Evolutionary conservation across 2,797 vertebrate genomes (phyloP).

Genomic region (Simalia tracyae): DNA sequence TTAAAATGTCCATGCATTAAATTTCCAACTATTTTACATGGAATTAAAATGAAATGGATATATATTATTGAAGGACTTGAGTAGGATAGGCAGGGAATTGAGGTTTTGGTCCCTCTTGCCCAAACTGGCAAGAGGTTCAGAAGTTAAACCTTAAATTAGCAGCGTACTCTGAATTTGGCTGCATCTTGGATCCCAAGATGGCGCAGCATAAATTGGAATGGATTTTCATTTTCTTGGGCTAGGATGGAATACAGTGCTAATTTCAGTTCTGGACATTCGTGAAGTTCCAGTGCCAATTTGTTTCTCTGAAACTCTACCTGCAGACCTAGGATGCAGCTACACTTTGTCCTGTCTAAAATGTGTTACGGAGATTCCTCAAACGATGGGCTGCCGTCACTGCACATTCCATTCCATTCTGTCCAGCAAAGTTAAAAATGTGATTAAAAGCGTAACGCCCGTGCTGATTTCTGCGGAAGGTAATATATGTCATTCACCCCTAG

Average conservation of each 20-base stretch:
- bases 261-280: too few relatives aligned
- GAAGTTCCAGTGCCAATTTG: too few relatives aligned
- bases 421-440: background rate
- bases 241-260: too few relatives aligned
- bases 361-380: too few relatives aligned
- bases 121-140: background rate
- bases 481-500: background rate
- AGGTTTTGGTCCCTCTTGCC: background rate
- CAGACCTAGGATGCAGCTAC: too few relatives aligned
- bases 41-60: background rate
- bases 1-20: background rate
- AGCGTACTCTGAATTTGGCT: too few relatives aligned
- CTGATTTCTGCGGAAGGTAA: background rate
- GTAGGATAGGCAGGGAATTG: background rate
- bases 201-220: too few relatives aligned
- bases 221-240: too few relatives aligned
- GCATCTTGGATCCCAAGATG: too few relatives aligned
- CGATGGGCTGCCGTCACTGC: background rate
- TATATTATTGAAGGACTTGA: background rate
- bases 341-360: too few relatives aligned
- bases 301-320: too few relatives aligned
- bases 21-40: background rate
- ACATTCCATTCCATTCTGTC: background rate
- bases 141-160: too few relatives aligned
- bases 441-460: background rate